A percentile compares a stretch with the other conserved stretches of the same genome.
These are phyloP conservation scores for Acronicta alni DNA, from an alignment of 2,888 invertebrate genomes.

Conservation along the genomic window DNA sequence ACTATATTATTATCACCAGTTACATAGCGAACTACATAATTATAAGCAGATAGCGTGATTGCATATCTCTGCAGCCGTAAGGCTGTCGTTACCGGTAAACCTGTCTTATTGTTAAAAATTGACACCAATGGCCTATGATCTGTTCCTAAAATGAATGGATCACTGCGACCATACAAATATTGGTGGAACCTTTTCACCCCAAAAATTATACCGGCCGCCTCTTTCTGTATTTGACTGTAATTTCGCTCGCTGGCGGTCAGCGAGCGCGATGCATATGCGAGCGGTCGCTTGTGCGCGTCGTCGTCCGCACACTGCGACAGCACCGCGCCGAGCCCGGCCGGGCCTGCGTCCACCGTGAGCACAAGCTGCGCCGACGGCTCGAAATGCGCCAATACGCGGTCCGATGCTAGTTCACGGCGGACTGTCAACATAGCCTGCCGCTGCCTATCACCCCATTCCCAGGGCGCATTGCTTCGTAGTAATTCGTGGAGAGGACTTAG, in stretches of 20 bases:
- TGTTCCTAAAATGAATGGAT: neutral
- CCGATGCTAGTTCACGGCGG: conserved; percentile 18
- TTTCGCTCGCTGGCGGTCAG: neutral
- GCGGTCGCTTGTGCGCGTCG: neutral
- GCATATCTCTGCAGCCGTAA: neutral
- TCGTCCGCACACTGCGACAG: neutral
- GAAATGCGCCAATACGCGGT: conserved; percentile 45
- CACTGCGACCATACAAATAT: neutral
- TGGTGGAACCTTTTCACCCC: neutral
- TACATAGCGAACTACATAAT: conserved; percentile 1
- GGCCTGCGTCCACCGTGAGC: conserved; percentile 11
- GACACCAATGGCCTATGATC: neutral
- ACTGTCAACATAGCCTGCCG: conserved; percentile 11
- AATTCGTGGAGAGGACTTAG: conserved; percentile 9
- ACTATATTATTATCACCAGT: conserved; percentile 6
- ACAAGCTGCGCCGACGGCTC: conserved; percentile 16
- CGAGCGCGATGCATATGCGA: conserved; percentile 4
- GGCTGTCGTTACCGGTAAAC: neutral
- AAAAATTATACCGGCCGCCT: neutral
- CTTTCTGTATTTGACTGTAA: conserved; percentile 9
- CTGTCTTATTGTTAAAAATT: neutral
- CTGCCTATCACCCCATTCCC: neutral
- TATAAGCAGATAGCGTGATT: neutral
- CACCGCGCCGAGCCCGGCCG: conserved; percentile 8
- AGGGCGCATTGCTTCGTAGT: neutral